Base-by-base conservation (phyloP, 1,140 invertebrate species). In the Manduca sexta region DNA sequence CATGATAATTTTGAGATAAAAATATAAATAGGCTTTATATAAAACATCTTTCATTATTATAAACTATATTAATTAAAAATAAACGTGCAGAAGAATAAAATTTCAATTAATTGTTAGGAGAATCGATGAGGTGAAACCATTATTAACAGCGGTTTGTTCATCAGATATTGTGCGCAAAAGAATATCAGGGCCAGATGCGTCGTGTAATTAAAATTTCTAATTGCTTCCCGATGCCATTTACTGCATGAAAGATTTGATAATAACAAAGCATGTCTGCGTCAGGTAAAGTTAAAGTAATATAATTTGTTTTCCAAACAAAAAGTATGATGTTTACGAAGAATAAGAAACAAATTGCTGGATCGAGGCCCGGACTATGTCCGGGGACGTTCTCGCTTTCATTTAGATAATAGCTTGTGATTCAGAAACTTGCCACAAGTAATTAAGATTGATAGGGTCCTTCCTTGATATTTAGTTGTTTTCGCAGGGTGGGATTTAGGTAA, bases 401-500 rank as follows among this genome's bases (percentile, higher is more conserved):
- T 69, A 64, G 64, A 66, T 78, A 78, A 74, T 75, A 66, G 70
- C 45, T 62, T 57, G 59, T 58, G 59, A 61, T 68, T 62, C 63
- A 45, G 49, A 57, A 66, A 68, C 56, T 69, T 73, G 56, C 60
- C 64, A 44, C 59, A 57, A 62, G 56, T 68, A 72, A 74, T 74
- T 70, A 67, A 69, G 65, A 74, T 76, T 72, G 64, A 74, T 76
- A 61, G 53, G 52, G 52, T 50, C 42, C 41, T 35, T 43, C 47
- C 48, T 66, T 65, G 66, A 66, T 62, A 56, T 62, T 59, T 59
- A 51, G 47, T 52, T 54, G 41, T 49, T 60, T 54, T 58, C 53
- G 49, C 48, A 45, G 56, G 44, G 38, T 11, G 33, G 33, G 21
- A 26, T 26, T 26, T 8, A 26, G 21, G 8, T 26, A 26, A n/a